Evolutionary conservation across 2,888 invertebrate species (phyloP).

Genomic region (Steinernema scapterisci): DNA sequence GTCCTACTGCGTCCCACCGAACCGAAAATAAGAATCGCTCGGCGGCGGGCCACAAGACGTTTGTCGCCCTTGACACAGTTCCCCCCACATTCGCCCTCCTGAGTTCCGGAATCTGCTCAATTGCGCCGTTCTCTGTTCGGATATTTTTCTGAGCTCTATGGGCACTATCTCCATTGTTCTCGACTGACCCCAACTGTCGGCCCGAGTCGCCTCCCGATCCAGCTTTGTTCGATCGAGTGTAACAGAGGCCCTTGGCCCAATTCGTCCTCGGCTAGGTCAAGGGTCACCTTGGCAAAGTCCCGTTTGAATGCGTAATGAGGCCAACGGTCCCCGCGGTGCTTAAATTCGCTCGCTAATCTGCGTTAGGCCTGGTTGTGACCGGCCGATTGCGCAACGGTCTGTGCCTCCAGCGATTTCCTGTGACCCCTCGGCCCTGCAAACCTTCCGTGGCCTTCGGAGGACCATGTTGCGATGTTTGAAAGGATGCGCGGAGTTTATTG

Average conservation of each 20-base stretch:
- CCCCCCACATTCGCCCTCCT: neutral
- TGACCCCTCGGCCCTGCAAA: neutral
- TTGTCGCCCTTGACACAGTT: conserved; percentile 19
- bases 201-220: neutral
- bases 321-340: neutral
- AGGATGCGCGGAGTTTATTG: conserved; percentile 20
- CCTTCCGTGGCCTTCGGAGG: conserved; percentile 4
- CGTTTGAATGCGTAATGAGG: conserved; percentile 26
- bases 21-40: conserved; percentile 16
- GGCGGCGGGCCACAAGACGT: neutral
- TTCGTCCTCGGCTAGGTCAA: conserved; percentile 24
- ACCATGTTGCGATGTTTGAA: conserved; percentile 29
- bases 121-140: neutral
- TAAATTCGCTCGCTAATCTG: neutral
- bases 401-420: neutral
- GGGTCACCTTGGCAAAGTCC: neutral
- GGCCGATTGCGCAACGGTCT: neutral
- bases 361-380: conserved; percentile 7
- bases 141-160: conserved; percentile 3
- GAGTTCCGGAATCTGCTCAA: neutral
- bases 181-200: conserved; percentile 17
- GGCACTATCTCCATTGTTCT: conserved; percentile 18
- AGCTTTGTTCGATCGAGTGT: conserved; percentile 1
- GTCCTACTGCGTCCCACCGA: conserved; percentile 21
- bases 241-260: conserved; percentile 20